Conservation (phyloP, 2,888 invertebrate species). For the Himalopsyche tibetana region DNA sequence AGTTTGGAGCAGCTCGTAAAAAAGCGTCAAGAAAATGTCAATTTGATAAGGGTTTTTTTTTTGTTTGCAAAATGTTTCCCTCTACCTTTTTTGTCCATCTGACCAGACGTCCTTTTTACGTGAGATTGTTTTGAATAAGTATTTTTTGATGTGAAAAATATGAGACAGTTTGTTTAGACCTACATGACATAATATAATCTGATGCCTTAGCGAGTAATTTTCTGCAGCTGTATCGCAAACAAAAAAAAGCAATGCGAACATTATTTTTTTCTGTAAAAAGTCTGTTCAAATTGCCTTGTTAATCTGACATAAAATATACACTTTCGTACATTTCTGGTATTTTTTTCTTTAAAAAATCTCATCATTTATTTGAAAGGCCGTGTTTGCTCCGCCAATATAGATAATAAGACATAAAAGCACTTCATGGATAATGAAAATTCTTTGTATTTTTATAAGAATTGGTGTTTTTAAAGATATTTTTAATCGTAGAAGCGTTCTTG, state of each 20-base stretch:
- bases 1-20: constrained; percentile 36
- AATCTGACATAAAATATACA: too few species aligned
- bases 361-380: too few species aligned
- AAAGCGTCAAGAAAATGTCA: constrained; percentile 44
- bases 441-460: too few species aligned
- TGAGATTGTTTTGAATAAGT: constrained; percentile 31
- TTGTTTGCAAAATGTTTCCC: background rate
- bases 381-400: too few species aligned
- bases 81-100: constrained; percentile 1
- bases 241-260: background rate
- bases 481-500: too few species aligned
- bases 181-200: background rate
- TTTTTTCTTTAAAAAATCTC: too few species aligned
- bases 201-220: constrained; percentile 15
- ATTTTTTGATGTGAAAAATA: constrained; percentile 30
- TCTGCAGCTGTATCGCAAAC: background rate
- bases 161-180: constrained; percentile 30
- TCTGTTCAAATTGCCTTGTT: too few species aligned
- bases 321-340: too few species aligned
- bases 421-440: too few species aligned
- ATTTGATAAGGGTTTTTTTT: constrained; percentile 41
- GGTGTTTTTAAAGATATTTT: too few species aligned
- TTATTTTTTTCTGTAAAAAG: too few species aligned
- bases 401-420: too few species aligned
- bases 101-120: constrained; percentile 21